Conservation (phyloP, 2,113 vertebrate species). For the Mugil cephalus region DNA sequence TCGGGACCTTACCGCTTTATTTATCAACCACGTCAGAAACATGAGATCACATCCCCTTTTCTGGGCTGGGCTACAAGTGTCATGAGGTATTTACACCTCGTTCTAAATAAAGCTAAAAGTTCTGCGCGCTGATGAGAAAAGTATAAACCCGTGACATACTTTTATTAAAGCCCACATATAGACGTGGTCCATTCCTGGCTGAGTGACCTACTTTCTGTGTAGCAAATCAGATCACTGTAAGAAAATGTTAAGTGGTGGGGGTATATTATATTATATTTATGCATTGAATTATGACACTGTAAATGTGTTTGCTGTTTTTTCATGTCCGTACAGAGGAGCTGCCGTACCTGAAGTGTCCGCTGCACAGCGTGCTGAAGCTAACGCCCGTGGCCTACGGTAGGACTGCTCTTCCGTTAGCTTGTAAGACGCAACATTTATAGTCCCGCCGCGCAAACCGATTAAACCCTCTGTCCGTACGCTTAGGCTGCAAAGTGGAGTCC, state of each 20-base stretch:
- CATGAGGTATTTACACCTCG: not conserved
- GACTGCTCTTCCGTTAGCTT: constrained; percentile 3
- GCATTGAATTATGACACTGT: too few species aligned
- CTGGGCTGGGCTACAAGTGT: not conserved
- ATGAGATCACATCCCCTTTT: not conserved
- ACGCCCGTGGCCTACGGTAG: constrained; percentile 97
- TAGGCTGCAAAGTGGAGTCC: constrained; percentile 97
- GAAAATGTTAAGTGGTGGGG: too few species aligned
- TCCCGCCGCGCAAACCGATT: not conserved
- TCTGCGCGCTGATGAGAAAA: not conserved
- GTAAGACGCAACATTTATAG: not conserved
- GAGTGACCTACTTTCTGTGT: constrained; percentile 17
- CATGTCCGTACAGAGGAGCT: constrained; percentile 87
- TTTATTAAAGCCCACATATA: not conserved
- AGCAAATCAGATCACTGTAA: not conserved
- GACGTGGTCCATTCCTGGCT: not conserved
- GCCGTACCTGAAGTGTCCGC: constrained; percentile 96
- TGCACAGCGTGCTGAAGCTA: constrained; percentile 96
- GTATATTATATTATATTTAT: too few species aligned
- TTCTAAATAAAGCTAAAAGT: not conserved
- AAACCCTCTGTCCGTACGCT: constrained; percentile 2
- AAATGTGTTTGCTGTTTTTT: too few species aligned
- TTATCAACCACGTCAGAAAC: not conserved
- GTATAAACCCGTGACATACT: constrained; percentile 4
- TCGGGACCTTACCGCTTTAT: too few species aligned